These are phyloP conservation scores for Semnornis frantzii DNA, from an alignment of 2,113 vertebrate genomes.

Conservation along the genomic window DNA sequence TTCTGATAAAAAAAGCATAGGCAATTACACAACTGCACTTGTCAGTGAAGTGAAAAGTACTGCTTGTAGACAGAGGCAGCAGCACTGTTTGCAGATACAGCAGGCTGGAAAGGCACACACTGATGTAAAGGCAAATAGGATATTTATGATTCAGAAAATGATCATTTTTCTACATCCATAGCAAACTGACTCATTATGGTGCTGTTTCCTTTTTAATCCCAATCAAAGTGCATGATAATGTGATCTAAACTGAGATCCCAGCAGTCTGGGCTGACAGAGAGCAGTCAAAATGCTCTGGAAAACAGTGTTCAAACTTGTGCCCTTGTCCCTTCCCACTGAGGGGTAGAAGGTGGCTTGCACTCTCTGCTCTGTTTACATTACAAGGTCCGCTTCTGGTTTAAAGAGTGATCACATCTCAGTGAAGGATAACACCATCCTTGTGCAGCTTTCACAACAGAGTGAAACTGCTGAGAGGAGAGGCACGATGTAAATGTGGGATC, in stretches of 20 bases:
- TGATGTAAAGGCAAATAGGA: not conserved
- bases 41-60: not conserved
- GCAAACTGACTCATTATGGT: not conserved
- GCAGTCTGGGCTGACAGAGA: not conserved
- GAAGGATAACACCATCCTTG: not conserved
- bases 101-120: not conserved
- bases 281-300: not conserved
- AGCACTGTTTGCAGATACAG: not conserved
- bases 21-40: not conserved
- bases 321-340: not conserved
- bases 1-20: not conserved
- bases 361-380: not conserved
- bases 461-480: not conserved
- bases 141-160: not conserved
- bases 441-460: not conserved
- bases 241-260: not conserved
- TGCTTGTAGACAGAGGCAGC: not conserved
- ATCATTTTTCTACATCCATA: not conserved
- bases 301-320: not conserved
- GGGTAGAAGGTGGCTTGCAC: not conserved
- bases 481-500: not conserved
- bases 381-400: not conserved
- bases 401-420: not conserved
- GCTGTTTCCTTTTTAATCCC: not conserved
- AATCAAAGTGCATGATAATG: rapidly evolving